Percentiles rank a stretch among this genome's conserved stretches.
Conservation (phyloP, 2,797 vertebrate genomes). For the Oreortyx pictus region DNA sequence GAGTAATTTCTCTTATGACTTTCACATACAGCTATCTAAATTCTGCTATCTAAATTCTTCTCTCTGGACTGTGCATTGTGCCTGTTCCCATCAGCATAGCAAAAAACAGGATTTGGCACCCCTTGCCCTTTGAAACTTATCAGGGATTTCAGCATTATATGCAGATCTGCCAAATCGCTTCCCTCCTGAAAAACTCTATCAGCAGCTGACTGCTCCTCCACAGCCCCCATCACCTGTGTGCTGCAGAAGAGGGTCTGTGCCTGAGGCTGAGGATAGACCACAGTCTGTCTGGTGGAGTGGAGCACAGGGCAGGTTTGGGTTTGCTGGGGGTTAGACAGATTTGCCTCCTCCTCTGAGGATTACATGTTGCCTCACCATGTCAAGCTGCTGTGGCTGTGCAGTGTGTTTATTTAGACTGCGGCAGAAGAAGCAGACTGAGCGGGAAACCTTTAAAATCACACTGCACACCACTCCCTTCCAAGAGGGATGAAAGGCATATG, state of each 20-base stretch:
- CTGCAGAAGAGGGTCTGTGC: accelerated
- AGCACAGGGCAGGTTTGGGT: not conserved
- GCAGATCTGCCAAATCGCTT: not conserved
- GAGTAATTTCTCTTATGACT: not conserved
- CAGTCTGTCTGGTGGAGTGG: accelerated
- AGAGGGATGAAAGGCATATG: not conserved
- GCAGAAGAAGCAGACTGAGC: not conserved
- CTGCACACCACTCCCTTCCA: not conserved
- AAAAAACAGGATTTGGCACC: not conserved
- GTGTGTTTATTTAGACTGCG: not conserved
- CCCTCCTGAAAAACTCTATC: not conserved
- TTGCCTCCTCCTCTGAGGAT: not conserved
- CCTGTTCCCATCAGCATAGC: not conserved
- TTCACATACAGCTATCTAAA: not conserved
- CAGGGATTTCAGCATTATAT: not conserved
- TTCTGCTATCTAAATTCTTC: not conserved
- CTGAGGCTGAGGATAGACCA: not conserved
- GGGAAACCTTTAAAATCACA: not conserved
- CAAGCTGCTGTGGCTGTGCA: not conserved
- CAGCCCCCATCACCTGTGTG: not conserved
- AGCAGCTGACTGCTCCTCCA: not conserved
- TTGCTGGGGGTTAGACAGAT: not conserved
- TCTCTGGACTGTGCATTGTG: accelerated
- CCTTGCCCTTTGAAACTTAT: not conserved
- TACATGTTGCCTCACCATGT: not conserved